phyloP scores from a whole-genome alignment of 2,113 vertebrate species.

The Thunnus thynnus region DNA sequence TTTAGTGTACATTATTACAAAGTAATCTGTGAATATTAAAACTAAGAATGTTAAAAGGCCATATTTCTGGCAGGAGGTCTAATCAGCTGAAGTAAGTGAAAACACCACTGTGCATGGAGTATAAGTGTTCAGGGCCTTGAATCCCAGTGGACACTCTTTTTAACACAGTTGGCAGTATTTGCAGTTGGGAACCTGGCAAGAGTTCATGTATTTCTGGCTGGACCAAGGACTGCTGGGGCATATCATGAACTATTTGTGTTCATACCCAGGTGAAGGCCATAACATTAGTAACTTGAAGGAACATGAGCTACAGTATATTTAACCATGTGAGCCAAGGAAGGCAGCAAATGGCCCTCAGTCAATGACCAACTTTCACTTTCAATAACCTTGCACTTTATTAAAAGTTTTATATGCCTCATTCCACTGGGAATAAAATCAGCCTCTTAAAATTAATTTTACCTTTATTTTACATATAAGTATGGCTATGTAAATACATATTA shows the following conservation, averaged over 20 bases:
- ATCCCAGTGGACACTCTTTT: not conserved
- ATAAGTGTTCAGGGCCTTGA: not conserved
- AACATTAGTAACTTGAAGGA: not conserved
- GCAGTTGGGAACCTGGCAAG: not conserved
- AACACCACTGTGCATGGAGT: slow-evolving; percentile 12
- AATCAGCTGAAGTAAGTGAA: slow-evolving; percentile 15
- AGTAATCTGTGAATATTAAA: no score
- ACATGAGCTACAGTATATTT: not conserved
- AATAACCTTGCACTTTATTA: no score
- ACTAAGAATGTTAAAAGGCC: no score
- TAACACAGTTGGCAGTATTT: slow-evolving; percentile 15
- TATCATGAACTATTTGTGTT: slow-evolving; percentile 20
- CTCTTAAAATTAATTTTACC: no score
- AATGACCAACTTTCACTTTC: not conserved
- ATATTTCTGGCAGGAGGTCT: not conserved
- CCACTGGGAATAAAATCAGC: not conserved
- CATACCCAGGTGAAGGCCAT: not conserved
- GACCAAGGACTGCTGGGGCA: slow-evolving; percentile 7
- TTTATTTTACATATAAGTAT: no score
- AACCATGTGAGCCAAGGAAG: not conserved
- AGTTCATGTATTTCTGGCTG: slow-evolving; percentile 1
- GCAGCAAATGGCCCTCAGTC: not conserved
- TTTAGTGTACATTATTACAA: no score
- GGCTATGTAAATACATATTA: no score
- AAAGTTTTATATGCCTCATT: not conserved